Percentiles rank a stretch among this genome's conserved stretches.
These are phyloP conservation scores for Metellina segmentata DNA, from an alignment of 2,888 invertebrate genomes.

Conservation along the genomic window DNA sequence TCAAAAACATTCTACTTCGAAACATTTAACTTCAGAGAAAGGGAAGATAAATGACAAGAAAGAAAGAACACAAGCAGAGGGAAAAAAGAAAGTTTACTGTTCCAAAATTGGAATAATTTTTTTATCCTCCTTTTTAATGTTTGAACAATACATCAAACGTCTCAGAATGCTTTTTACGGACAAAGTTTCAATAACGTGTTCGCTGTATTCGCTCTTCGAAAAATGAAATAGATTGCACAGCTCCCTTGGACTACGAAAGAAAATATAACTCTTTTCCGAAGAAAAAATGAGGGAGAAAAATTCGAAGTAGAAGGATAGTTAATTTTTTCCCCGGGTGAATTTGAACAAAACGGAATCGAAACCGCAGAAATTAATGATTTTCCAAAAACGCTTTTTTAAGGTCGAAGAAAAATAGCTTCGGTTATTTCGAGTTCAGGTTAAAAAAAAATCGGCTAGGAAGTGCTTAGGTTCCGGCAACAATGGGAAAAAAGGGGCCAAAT, in stretches of 20 bases:
- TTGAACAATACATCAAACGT: slow-evolving; percentile 67
- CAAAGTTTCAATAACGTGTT: slow-evolving; percentile 60
- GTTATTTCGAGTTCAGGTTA: background rate
- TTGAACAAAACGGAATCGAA: slow-evolving; percentile 36
- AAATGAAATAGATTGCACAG: slow-evolving; percentile 30
- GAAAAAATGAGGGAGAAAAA: background rate
- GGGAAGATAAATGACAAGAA: slow-evolving; percentile 36
- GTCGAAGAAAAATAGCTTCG: background rate
- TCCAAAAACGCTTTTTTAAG: slow-evolving; percentile 21
- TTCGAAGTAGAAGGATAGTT: slow-evolving; percentile 10
- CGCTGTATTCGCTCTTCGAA: slow-evolving; percentile 3
- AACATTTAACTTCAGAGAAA: slow-evolving; percentile 17
- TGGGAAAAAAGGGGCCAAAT: background rate
- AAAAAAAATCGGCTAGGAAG: background rate
- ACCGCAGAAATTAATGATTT: slow-evolving; percentile 67
- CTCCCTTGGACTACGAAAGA: slow-evolving; percentile 1
- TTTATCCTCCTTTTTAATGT: slow-evolving; percentile 37
- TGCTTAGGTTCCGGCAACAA: background rate
- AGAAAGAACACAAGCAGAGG: slow-evolving; percentile 20
- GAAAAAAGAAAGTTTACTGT: slow-evolving; percentile 67
- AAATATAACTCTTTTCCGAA: background rate
- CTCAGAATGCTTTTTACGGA: slow-evolving; percentile 33
- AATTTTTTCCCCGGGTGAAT: background rate
- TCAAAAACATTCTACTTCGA: slow-evolving; percentile 95
- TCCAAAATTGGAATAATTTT: slow-evolving; percentile 44